phyloP scores from a whole-genome alignment of 1,140 invertebrate species.

The Drosophila pruinosa region DNA sequence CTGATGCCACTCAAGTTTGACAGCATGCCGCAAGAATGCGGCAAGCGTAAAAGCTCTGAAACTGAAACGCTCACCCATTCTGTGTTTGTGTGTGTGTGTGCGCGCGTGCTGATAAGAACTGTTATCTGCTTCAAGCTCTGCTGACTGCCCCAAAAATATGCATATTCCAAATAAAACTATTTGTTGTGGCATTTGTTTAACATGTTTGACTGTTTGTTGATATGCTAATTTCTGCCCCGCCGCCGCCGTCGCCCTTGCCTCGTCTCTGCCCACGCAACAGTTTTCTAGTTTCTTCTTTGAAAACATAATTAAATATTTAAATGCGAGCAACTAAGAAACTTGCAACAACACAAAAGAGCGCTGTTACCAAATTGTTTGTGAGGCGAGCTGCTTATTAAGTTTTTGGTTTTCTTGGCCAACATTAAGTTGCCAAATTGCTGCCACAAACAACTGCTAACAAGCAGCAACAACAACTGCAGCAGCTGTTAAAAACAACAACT shows the following conservation, averaged over 20 bases:
- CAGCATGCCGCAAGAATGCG: constrained; percentile 28
- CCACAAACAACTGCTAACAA: constrained; percentile 25
- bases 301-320: constrained; percentile 53
- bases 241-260: not conserved
- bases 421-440: constrained; percentile 53
- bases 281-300: constrained; percentile 19
- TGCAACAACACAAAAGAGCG: constrained; percentile 15
- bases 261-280: not conserved
- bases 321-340: constrained; percentile 42
- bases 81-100: not conserved
- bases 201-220: constrained; percentile 19
- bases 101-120: constrained; percentile 8
- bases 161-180: not conserved
- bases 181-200: constrained; percentile 31
- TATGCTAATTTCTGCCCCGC: constrained; percentile 25
- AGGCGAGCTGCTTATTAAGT: constrained; percentile 25
- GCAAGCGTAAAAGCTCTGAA: not conserved
- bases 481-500: constrained; percentile 29
- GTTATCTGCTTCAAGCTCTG: not conserved
- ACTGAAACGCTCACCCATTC: not conserved
- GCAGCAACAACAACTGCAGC: not conserved
- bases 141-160: not conserved
- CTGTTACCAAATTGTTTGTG: constrained; percentile 55
- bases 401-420: constrained; percentile 30
- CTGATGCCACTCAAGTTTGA: constrained; percentile 4